Evolutionary conservation across 2,113 vertebrate genomes (phyloP).

Genomic region (Brachypteracias leptosomus): DNA sequence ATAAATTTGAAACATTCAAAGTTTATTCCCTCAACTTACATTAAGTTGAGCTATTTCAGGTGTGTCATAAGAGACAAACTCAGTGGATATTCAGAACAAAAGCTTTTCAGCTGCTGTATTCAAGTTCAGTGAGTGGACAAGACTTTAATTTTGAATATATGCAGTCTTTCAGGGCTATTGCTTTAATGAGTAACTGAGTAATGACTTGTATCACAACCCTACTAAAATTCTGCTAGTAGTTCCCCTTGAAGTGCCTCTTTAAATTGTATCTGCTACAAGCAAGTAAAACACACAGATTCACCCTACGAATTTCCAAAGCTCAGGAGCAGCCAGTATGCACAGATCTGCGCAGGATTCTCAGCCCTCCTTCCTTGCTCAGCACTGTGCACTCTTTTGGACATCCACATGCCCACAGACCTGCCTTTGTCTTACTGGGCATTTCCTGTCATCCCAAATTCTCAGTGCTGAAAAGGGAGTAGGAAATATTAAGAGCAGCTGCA

Average conservation of each 20-base stretch:
- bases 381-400: not conserved
- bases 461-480: not conserved
- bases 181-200: not conserved
- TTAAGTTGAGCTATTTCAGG: constrained; percentile 55
- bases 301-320: not conserved
- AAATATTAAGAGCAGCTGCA: not conserved
- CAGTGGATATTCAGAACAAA: constrained; percentile 30
- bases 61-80: not conserved
- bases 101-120: constrained; percentile 18
- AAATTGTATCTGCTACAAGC: not conserved
- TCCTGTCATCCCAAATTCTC: not conserved
- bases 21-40: constrained; percentile 35
- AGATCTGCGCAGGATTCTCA: not conserved
- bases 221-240: not conserved
- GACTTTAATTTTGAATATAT: not conserved
- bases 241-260: constrained; percentile 46
- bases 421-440: not conserved
- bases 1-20: not conserved
- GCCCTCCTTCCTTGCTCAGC: not conserved
- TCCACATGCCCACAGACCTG: not conserved
- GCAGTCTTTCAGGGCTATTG: constrained; percentile 4
- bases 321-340: constrained; percentile 7
- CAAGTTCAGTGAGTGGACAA: not conserved
- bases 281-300: not conserved
- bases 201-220: not conserved